A percentile compares a stretch with the other conserved stretches of the same genome.
phyloP scores from a whole-genome alignment of 2,888 invertebrate species.

The Drosophila meridionalis region DNA sequence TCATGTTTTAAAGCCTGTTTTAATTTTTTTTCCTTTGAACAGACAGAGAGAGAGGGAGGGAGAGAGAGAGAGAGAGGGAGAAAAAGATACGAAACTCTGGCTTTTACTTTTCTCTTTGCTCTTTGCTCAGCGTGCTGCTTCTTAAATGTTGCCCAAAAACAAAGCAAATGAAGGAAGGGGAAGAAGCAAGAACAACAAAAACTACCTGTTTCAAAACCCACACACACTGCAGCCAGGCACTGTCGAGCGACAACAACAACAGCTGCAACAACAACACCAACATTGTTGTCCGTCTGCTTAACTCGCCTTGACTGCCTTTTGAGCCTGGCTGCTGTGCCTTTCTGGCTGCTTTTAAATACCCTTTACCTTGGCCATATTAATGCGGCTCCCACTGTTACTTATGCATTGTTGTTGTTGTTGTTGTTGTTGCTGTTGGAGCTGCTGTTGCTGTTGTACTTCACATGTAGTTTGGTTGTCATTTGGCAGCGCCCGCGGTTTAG shows the following conservation, averaged over 20 bases:
- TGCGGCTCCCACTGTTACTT: slow-evolving; percentile 78
- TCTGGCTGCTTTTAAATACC: slow-evolving; percentile 76
- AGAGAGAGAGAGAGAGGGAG: slow-evolving; percentile 1
- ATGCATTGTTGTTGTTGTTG: slow-evolving; percentile 46
- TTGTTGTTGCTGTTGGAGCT: slow-evolving; percentile 44
- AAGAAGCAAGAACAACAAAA: slow-evolving; percentile 40
- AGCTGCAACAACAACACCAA: slow-evolving; percentile 28
- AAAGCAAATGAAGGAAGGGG: slow-evolving; percentile 20
- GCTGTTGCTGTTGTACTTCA: slow-evolving; percentile 76
- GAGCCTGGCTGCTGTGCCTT: slow-evolving; percentile 47
- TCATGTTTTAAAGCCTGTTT: slow-evolving; percentile 79
- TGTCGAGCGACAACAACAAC: slow-evolving; percentile 37
- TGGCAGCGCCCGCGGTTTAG: slow-evolving; percentile 81
- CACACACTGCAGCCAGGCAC: slow-evolving; percentile 60
- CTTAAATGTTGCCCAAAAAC: slow-evolving; percentile 77
- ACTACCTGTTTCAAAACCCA: slow-evolving; percentile 75
- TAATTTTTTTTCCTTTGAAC: slow-evolving; percentile 50
- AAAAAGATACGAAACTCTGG: slow-evolving; percentile 43
- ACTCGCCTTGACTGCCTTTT: slow-evolving; percentile 45
- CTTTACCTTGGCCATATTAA: slow-evolving; percentile 80
- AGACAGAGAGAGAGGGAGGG: not conserved
- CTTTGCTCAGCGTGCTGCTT: slow-evolving; percentile 51
- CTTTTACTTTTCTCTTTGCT: slow-evolving; percentile 71
- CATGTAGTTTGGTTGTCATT: slow-evolving; percentile 81
- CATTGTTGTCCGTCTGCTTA: slow-evolving; percentile 55